Percentiles rank a stretch among this genome's conserved stretches.
Evolutionary conservation across 64 coral and sea anemone genomes (phyloP).

Genomic region (Montipora sp.): DNA sequence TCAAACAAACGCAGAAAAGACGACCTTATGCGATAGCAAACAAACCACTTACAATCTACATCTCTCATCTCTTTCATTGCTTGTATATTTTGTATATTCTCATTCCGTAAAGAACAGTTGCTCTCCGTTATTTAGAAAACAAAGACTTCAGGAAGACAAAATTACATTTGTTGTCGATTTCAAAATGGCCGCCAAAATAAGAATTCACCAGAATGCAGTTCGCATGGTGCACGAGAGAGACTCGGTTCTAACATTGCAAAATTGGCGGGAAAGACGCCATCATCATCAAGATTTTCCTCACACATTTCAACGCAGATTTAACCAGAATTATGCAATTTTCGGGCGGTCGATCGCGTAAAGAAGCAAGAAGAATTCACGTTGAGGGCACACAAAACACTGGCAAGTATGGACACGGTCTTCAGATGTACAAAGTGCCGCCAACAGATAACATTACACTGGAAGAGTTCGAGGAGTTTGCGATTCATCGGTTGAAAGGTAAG

Average conservation of each 20-base stretch:
- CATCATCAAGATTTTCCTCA: not conserved
- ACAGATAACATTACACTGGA: constrained; percentile 93
- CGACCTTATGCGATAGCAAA: no score
- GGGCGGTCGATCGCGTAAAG: not conserved
- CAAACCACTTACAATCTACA: no score
- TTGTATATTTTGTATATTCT: no score
- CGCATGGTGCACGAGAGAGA: not conserved
- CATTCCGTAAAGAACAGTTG: no score
- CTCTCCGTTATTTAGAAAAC: not conserved
- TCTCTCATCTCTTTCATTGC: no score
- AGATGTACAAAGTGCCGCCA: constrained; percentile 95
- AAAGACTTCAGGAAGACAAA: not conserved
- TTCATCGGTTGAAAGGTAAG: constrained; percentile 95
- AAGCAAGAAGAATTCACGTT: not conserved
- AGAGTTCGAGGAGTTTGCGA: constrained; percentile 92
- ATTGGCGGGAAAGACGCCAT: constrained; percentile 35
- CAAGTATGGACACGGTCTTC: constrained; percentile 62
- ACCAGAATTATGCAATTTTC: constrained; percentile 11
- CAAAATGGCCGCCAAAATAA: constrained; percentile 37
- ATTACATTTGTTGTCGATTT: not conserved
- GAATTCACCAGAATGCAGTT: constrained; percentile 34
- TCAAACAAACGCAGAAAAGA: no score
- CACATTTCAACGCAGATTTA: not conserved
- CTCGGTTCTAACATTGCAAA: not conserved
- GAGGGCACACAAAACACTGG: not conserved